phyloP scores from a whole-genome alignment of 1,140 invertebrate genomes.

The Ladona fulva region DNA sequence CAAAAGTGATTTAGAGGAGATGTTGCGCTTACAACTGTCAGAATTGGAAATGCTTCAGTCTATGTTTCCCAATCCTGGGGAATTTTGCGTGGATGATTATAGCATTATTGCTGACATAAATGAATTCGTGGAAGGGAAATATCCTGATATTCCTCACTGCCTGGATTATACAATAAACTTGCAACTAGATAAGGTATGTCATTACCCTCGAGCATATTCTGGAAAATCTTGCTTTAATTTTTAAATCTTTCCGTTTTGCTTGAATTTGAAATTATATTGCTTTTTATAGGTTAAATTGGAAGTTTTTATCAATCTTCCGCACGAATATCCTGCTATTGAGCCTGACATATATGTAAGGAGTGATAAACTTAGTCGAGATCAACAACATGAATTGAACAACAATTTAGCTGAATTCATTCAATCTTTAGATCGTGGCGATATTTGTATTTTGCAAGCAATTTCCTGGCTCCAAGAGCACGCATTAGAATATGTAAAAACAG shows the following conservation, averaged over 20 bases:
- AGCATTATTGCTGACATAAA: slow-evolving; percentile 49
- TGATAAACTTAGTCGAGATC: slow-evolving; percentile 47
- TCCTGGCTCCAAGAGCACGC: slow-evolving; percentile 66
- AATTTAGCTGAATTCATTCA: slow-evolving; percentile 45
- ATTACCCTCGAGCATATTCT: slow-evolving; percentile 14
- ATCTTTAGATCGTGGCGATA: slow-evolving; percentile 48
- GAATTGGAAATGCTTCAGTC: slow-evolving; percentile 69
- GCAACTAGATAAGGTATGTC: slow-evolving; percentile 37
- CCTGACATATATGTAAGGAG: slow-evolving; percentile 62
- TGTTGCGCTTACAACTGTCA: slow-evolving; percentile 46
- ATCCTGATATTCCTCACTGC: slow-evolving; percentile 41
- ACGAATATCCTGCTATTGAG: slow-evolving; percentile 54
- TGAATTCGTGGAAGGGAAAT: slow-evolving; percentile 43
- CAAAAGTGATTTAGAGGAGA: slow-evolving; percentile 25
- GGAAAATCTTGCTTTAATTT: slow-evolving; percentile 17
- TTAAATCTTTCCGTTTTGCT: not conserved
- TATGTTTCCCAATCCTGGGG: slow-evolving; percentile 60
- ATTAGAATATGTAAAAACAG: slow-evolving; percentile 26
- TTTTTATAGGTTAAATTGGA: slow-evolving; percentile 38
- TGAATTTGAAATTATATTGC: slow-evolving; percentile 20
- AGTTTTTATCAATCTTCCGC: slow-evolving; percentile 52
- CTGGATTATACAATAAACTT: slow-evolving; percentile 54
- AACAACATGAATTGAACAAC: slow-evolving; percentile 55
- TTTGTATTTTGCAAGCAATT: slow-evolving; percentile 56
- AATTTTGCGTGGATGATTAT: slow-evolving; percentile 54